A percentile compares a stretch with the other conserved stretches of the same genome.
Conservation (phyloP, 2,888 invertebrate species). For the Luperina testacea region DNA sequence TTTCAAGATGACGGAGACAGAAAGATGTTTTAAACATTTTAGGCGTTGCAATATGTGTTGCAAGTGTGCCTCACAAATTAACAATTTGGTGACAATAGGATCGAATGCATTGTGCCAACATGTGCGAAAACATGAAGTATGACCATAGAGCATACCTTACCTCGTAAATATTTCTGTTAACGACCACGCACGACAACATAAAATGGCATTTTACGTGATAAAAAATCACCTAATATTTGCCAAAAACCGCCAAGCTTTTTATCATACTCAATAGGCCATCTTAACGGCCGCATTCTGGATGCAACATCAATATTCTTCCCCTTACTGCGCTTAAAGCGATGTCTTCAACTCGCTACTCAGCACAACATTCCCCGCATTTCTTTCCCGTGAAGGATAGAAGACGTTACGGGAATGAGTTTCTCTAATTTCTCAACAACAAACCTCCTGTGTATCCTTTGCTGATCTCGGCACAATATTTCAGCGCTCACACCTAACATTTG, state of each 20-base stretch:
- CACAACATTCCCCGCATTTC: constrained; percentile 30
- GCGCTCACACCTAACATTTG: constrained; percentile 59
- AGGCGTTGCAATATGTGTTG: neutral
- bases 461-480: constrained; percentile 60
- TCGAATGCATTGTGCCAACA: neutral
- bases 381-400: constrained; percentile 50
- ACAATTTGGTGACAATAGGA: neutral
- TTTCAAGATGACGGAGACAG: neutral
- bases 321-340: constrained; percentile 29
- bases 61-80: neutral
- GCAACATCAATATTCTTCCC: neutral
- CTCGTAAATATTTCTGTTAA: neutral
- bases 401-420: constrained; percentile 60
- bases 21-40: neutral
- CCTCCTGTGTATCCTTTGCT: constrained; percentile 59
- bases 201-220: neutral
- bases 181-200: neutral
- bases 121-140: neutral
- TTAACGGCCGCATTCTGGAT: neutral
- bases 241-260: neutral
- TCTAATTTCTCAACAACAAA: constrained; percentile 64
- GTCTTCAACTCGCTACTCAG: constrained; percentile 16
- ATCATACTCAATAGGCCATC: neutral
- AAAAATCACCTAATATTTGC: neutral
- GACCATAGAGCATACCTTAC: neutral